Conservation (phyloP, 1,140 invertebrate genomes). For the Pararge aegeria region DNA sequence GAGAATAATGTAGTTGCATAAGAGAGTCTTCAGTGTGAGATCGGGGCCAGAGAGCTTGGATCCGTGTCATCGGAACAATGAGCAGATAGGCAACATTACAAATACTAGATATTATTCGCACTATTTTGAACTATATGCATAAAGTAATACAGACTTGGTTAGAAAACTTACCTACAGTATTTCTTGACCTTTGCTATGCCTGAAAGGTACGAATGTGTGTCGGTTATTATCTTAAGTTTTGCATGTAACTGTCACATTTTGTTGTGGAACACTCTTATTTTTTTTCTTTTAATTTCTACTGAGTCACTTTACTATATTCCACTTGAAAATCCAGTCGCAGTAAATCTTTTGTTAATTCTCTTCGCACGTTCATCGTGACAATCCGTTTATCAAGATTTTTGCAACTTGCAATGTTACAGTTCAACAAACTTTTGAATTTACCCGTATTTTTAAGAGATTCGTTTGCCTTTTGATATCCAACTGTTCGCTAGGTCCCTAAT, state of each 20-base stretch:
- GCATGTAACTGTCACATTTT: not conserved
- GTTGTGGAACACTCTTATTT: not conserved
- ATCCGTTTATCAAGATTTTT: not conserved
- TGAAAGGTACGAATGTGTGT: constrained; percentile 4
- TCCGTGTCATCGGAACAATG: constrained; percentile 50
- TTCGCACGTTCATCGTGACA: not conserved
- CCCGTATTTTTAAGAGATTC: too few relatives aligned
- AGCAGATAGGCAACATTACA: constrained; percentile 20
- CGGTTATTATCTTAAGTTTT: constrained; percentile 6
- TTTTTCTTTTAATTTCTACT: not conserved
- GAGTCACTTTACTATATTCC: not conserved
- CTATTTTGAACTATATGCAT: constrained; percentile 4
- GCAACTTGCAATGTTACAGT: not conserved
- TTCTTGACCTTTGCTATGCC: constrained; percentile 10
- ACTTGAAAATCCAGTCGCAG: not conserved
- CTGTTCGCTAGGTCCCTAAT: too few relatives aligned
- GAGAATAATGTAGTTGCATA: constrained; percentile 49
- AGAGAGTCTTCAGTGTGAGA: constrained; percentile 51
- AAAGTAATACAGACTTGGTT: not conserved
- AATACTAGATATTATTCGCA: not conserved
- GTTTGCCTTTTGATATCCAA: too few relatives aligned
- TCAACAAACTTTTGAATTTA: too few relatives aligned
- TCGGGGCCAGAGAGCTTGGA: constrained; percentile 46
- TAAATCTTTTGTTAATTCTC: not conserved
- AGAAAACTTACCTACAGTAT: not conserved